Conservation (phyloP, 2,888 invertebrate species). For the Acanthacorydalis orientalis region DNA sequence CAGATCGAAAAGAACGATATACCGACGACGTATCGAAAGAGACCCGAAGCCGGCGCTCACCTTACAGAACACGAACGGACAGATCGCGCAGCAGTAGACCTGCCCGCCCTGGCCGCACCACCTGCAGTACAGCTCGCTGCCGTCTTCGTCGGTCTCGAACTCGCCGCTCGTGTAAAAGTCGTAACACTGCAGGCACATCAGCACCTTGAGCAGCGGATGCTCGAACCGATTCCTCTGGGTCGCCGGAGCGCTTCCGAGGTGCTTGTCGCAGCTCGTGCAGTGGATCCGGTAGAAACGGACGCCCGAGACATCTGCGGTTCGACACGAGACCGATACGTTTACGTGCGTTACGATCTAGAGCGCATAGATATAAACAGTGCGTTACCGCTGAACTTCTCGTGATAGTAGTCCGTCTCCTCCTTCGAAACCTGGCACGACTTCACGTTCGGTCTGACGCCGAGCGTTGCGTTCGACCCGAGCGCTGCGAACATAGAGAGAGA, state of each 20-base stretch:
- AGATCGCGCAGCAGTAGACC: conserved; percentile 62
- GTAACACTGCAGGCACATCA: conserved; percentile 54
- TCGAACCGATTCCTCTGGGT: conserved; percentile 45
- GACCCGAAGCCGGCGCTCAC: conserved; percentile 22
- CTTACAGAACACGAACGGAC: conserved; percentile 57
- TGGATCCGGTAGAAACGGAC: conserved; percentile 45
- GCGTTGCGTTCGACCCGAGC: not conserved
- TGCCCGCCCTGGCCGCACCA: conserved; percentile 61
- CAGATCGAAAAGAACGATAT: not conserved
- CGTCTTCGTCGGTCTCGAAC: conserved; percentile 70
- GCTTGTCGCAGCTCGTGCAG: conserved; percentile 58
- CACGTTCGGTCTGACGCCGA: not conserved
- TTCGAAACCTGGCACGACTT: conserved; percentile 21
- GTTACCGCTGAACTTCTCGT: conserved; percentile 30
- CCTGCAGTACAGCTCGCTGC: conserved; percentile 64
- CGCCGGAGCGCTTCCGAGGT: conserved; percentile 52
- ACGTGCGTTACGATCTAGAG: not conserved
- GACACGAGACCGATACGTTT: not conserved
- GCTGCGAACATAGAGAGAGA: not conserved
- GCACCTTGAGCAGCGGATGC: conserved; percentile 55
- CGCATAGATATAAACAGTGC: not conserved
- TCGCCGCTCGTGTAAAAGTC: conserved; percentile 67
- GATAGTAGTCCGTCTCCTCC: conserved; percentile 34
- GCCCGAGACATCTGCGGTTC: conserved; percentile 35
- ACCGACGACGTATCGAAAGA: conserved; percentile 3